Percentiles rank a stretch among this genome's conserved stretches.
phyloP scores from a whole-genome alignment of 2,888 invertebrate species.

The Autographa pulchrina region DNA sequence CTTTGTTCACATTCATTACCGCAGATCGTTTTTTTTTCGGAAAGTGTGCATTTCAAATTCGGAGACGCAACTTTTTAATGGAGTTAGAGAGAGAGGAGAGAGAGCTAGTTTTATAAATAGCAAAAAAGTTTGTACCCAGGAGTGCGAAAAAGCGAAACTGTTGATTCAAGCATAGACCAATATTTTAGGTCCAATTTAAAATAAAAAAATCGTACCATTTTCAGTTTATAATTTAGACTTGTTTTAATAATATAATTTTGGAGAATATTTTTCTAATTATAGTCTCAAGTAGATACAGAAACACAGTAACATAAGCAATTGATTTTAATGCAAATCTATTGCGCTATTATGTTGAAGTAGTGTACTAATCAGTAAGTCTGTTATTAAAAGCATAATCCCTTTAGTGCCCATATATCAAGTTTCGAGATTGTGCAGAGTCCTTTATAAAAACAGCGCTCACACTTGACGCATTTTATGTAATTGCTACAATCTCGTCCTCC shows the following conservation, averaged over 20 bases:
- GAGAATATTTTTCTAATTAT: too few relatives aligned
- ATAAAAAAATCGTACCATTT: too few relatives aligned
- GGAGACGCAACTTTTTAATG: neutral
- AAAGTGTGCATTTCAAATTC: neutral
- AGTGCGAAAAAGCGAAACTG: neutral
- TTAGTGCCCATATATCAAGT: neutral
- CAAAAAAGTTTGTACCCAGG: neutral
- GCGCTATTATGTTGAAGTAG: too few relatives aligned
- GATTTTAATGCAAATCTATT: too few relatives aligned
- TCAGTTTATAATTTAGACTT: too few relatives aligned
- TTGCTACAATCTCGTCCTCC: constrained; percentile 17
- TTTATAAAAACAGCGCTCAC: neutral
- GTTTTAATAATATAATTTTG: too few relatives aligned
- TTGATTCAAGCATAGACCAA: neutral
- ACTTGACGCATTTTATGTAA: constrained; percentile 26
- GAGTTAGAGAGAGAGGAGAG: too few relatives aligned
- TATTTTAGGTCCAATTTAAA: too few relatives aligned
- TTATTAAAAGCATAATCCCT: too few relatives aligned
- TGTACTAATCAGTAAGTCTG: too few relatives aligned
- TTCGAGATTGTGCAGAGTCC: neutral
- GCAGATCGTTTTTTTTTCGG: neutral
- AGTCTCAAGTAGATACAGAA: too few relatives aligned
- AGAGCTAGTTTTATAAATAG: neutral
- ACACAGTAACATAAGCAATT: too few relatives aligned
- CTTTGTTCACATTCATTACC: neutral